Evolutionary conservation across 2,797 vertebrate genomes (phyloP), one percentile per base, ranked within the genome.

Genomic region (Orestias chungarensis): DNA sequence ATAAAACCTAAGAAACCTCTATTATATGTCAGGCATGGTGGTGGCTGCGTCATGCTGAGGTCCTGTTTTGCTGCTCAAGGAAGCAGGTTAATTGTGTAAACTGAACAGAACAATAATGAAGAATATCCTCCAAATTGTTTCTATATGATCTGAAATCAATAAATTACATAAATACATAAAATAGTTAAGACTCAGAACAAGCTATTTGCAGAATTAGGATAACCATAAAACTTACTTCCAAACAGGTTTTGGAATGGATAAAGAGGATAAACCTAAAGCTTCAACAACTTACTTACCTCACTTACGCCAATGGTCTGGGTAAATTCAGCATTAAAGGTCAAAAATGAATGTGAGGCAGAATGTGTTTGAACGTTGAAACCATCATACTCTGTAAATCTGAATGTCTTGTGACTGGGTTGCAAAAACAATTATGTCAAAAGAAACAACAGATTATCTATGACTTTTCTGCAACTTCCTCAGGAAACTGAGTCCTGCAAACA

Each of bases 401-500:
- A 9, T 9, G 29, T 33, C 29, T 57, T 9, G 18, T 47, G 46
- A 12, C 17, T 46, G 44, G 3, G 15, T 47, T 20, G 46, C 18
- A 47, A 47, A 20, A 47, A 15, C n/a, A 6, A 44, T 44, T 15
- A 12, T 12, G 42, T 17, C 17, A 44, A 23, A 15, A 47, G 7
- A 57, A 18, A 20, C 29, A 3, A 3, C 29, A n/a, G n/a, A n/a
- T n/a, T n/a, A 33, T 20, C 54, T 33, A 25, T 31, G 52, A 29
- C 52, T 31, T 55, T 50, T 50, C 49, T 25, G 49, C n/a, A 12
- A n/a, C 8, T 42, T 42, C 40, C 12, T 38, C 31, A 61, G 29
- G 54, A 59, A 59, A 61, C 40, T 42, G 40, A 61, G 29, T 8
- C 55, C 17, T 64, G 43, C 35, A 73, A 64, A 75, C 38, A 38